A percentile compares a stretch with the other conserved stretches of the same genome.
These are phyloP conservation scores for Corythoichthys intestinalis DNA, from an alignment of 2,113 vertebrate genomes.

Conservation along the genomic window DNA sequence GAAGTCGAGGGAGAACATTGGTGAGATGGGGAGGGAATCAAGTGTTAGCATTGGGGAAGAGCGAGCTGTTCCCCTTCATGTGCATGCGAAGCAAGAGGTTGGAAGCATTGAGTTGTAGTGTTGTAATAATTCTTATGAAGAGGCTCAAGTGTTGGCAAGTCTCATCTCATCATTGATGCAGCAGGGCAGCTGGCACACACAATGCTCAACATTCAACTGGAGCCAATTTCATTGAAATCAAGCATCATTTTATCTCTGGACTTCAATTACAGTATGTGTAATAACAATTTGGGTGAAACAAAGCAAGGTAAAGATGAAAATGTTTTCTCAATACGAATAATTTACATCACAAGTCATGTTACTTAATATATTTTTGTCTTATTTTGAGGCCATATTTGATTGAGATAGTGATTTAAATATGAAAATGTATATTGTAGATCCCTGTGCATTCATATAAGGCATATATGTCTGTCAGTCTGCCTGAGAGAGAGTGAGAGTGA, in stretches of 20 bases:
- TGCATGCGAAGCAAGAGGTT: not conserved
- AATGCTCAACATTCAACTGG: not conserved
- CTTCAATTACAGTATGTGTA: not conserved
- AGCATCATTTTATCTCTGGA: not conserved
- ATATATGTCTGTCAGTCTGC: no score
- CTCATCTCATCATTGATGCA: slow-evolving; percentile 15
- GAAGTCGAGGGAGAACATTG: slow-evolving; percentile 5
- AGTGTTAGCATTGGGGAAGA: slow-evolving; percentile 9
- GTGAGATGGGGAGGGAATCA: not conserved
- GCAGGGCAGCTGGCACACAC: slow-evolving; percentile 2
- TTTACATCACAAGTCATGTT: not conserved
- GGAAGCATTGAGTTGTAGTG: not conserved
- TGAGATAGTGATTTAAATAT: no score
- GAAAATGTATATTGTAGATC: no score
- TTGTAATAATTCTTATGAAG: slow-evolving; percentile 36
- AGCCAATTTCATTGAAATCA: not conserved
- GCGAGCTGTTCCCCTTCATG: not conserved
- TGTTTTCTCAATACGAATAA: not conserved
- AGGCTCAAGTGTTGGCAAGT: slow-evolving; percentile 28
- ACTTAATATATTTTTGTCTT: not conserved
- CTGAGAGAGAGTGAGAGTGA: no score
- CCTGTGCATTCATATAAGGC: no score
- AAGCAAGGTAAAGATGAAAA: not conserved
- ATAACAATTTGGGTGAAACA: not conserved
- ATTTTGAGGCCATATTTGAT: not conserved